Evolutionary conservation across 2,113 vertebrate genomes (phyloP).

Genomic region (Megalops atlanticus): DNA sequence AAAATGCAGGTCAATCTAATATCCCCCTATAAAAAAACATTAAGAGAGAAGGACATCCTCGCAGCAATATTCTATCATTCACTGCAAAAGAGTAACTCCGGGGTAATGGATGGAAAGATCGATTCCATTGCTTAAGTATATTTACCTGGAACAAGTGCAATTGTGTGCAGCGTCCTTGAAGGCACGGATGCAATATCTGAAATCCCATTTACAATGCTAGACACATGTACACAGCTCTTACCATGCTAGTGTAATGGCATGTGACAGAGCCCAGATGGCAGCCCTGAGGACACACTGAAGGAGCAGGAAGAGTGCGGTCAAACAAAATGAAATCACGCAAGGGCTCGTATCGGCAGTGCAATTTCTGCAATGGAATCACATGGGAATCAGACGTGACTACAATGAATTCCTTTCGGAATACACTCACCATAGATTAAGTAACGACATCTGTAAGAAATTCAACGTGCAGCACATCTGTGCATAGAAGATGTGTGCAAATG

Average conservation of each 20-base stretch:
- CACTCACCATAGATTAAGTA: too few relatives aligned
- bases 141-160: conserved; percentile 4
- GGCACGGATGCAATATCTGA: background rate
- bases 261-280: conserved; percentile 65
- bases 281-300: conserved; percentile 53
- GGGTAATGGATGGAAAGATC: too few relatives aligned
- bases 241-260: conserved; percentile 50
- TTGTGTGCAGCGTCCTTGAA: background rate
- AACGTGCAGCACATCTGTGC: background rate
- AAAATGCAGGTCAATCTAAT: background rate
- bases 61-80: conserved; percentile 41
- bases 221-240: conserved; percentile 22
- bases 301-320: conserved; percentile 33
- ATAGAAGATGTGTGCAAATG: background rate
- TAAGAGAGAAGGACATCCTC: too few relatives aligned
- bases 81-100: conserved; percentile 21
- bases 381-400: background rate
- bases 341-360: background rate
- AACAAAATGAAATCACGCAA: conserved; percentile 33
- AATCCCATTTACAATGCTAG: conserved; percentile 46
- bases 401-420: background rate
- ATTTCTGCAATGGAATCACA: background rate
- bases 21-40: background rate
- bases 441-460: too few relatives aligned
- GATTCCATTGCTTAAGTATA: conserved; percentile 8